Evolutionary conservation across 2,888 invertebrate genomes (phyloP), one percentile per base, ranked within the genome.

Genomic region (Liopterus haemorrhoidalis): DNA sequence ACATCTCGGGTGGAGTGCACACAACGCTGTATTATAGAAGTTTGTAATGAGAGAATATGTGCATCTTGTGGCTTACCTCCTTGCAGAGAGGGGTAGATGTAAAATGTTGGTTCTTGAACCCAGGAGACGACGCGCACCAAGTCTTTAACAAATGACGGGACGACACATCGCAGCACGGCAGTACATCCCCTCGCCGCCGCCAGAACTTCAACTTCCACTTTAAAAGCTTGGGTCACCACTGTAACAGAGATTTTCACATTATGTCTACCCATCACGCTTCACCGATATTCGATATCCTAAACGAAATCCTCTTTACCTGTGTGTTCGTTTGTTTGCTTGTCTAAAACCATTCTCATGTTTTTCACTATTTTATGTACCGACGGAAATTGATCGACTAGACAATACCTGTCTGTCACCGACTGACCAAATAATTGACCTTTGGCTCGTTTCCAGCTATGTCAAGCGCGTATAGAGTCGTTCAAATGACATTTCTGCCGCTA

Each of bases 161-260:
- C 76, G 57, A 79, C 75, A 67, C 83, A 83, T 62, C 81, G 79
- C 54, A 83, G 68, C 50, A 83, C 78, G 46, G 83, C 82, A 27
- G 82, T 81, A 65, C 82, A 83, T 40, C 83, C 82, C 57, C 81
- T 71, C 33, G 81, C 75, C 46, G 81, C 81, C 49, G 77, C 77
- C 57, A 81, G 70, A 55, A 81, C 80, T 66, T 82, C 81, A 51
- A 82, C 80, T 60, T 81, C 79, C 55, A 82, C 80, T 67, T 80
- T 81, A 69, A 81, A 83, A 47, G 80, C 75, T 63, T 83, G 82
- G 44, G 81, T 79, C 57, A 83, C 82, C 63, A 83, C 83, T 83
- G 74, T 31, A 70, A 73, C 44, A 54, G 54, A n/a, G n/a, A n/a
- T n/a, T n/a, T n/a, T n/a, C n/a, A n/a, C n/a, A n/a, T n/a, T n/a